phyloP scores from a whole-genome alignment of 2,113 vertebrate genomes.

The Coregonus clupeaformis region DNA sequence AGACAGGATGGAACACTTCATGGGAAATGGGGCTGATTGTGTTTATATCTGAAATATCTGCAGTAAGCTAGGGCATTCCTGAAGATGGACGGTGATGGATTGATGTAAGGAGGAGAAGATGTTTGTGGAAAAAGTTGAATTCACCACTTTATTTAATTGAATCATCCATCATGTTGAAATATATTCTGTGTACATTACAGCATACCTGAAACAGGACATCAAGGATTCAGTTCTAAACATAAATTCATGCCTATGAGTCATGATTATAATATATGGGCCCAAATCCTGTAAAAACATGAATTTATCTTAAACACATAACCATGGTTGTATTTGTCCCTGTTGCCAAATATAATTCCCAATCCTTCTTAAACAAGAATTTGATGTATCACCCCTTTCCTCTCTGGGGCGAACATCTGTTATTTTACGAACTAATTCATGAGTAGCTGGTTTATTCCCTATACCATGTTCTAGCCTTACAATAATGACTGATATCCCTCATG shows the following conservation, averaged over 20 bases:
- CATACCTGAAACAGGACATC: background rate
- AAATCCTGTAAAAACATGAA: background rate
- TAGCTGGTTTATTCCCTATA: background rate
- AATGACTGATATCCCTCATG: conserved; percentile 44
- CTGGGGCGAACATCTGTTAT: conserved; percentile 30
- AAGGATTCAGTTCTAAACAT: background rate
- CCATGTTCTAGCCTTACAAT: conserved; percentile 31
- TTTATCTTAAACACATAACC: background rate
- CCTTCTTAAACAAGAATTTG: conserved; percentile 1
- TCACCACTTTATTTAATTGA: background rate
- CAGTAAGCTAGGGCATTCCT: too few species aligned
- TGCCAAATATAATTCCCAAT: conserved; percentile 10
- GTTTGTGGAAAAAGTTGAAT: background rate
- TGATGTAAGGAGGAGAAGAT: too few species aligned
- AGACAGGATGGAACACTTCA: too few species aligned
- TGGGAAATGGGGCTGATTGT: too few species aligned
- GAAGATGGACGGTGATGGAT: too few species aligned
- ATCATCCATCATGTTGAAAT: background rate
- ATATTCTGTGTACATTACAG: background rate
- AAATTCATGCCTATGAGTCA: background rate
- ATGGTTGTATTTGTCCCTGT: background rate
- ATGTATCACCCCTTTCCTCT: conserved; percentile 20
- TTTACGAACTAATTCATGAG: conserved; percentile 7
- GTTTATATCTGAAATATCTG: too few species aligned
- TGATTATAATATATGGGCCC: background rate